phyloP scores from a whole-genome alignment of 2,797 vertebrate genomes.

The Pygocentrus nattereri region DNA sequence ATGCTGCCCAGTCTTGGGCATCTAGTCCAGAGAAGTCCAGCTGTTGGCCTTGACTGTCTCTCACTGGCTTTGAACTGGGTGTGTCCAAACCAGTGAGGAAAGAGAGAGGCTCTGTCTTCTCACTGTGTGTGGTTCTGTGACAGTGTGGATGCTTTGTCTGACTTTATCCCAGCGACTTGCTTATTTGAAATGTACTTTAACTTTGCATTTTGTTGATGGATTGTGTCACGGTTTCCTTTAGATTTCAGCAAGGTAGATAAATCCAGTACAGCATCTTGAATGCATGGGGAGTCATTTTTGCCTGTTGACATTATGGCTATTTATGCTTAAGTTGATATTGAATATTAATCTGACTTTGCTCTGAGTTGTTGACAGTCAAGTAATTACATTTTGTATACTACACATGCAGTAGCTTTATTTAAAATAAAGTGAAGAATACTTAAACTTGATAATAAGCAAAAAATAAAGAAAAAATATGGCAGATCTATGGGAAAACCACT shows the following conservation, averaged over 20 bases:
- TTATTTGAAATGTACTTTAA: neutral
- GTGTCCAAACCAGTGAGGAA: neutral
- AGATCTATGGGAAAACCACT: neutral
- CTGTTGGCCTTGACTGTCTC: slow-evolving; percentile 3
- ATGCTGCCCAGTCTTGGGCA: neutral
- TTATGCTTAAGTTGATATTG: too few species aligned
- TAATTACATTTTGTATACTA: neutral
- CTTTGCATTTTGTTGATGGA: neutral
- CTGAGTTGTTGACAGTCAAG: neutral
- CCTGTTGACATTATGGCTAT: too few species aligned
- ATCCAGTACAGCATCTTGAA: too few species aligned
- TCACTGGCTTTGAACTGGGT: neutral
- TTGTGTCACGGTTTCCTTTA: neutral
- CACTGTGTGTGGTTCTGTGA: neutral
- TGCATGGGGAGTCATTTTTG: neutral
- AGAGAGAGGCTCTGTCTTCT: neutral
- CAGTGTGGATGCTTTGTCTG: neutral
- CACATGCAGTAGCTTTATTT: neutral
- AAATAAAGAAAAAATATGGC: slow-evolving; percentile 10
- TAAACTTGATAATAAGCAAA: neutral
- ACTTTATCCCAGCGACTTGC: neutral
- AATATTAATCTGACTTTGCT: neutral
- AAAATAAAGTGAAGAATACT: neutral
- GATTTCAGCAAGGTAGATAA: neutral
- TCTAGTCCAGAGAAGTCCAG: slow-evolving; percentile 2